Base-by-base conservation (phyloP, 2,888 invertebrate genomes). In the Volucella inanis region DNA sequence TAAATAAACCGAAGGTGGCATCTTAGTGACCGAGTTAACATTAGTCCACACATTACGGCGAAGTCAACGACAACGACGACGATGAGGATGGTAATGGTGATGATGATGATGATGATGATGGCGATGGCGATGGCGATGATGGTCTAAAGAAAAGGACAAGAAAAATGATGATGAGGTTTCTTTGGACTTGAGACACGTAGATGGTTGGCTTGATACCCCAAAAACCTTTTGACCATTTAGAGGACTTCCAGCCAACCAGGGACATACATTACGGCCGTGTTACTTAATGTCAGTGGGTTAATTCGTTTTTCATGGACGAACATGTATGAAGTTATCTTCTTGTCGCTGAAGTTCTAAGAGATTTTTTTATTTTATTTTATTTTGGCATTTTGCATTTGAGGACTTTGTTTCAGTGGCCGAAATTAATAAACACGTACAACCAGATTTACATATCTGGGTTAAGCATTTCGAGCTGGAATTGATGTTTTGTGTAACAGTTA, bases 11-110 rank as follows among this genome's bases (percentile, higher is more conserved):
- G 49, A 75, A 70, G 47, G 74, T 71, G 84, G 76, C 81, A 81
- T 65, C 49, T 52, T 14, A 45, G 31, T 84, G 84, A 80, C 84
- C 80, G 84, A 80, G 65, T 79, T 76, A 49, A 62, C 67, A 74
- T 65, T 55, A 59, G 59, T 59, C 45, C 1, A 64, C 4, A 55
- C 49, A 14, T 9, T 45, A 52, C n/a, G 2, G 3, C 18, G 18
- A 22, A 22, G 18, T 22, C 1, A 18, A 18, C 18, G 18, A 22
- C 18, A 22, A 22, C 18, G 18, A 3, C 18, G 18, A 22, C 18
- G 18, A 22, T 22, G 18, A 22, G 18, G 18, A 22, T 22, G 18
- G 18, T 22, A 3, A 22, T 18, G 18, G 45, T 41, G 22, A 38
- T 10, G 52, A 11, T 12, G 45, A 31, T 41, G n/a, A 43, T 15